These are phyloP conservation scores for Nycticryphes semicollaris DNA, from an alignment of 2,113 vertebrate species.

Conservation along the genomic window DNA sequence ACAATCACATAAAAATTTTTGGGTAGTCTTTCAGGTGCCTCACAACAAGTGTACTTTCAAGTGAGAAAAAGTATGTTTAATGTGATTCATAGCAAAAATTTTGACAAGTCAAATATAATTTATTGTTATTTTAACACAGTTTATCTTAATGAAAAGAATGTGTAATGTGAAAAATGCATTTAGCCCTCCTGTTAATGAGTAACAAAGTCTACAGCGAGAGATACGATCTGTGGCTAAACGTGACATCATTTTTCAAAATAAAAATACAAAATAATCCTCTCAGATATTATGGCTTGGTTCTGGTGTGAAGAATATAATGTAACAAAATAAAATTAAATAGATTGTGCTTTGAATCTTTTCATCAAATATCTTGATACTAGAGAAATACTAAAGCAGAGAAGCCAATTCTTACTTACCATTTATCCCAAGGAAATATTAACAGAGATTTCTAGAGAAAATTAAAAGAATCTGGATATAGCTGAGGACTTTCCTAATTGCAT, in stretches of 20 bases:
- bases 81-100: background rate
- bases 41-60: background rate
- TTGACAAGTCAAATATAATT: background rate
- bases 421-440: background rate
- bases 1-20: background rate
- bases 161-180: background rate
- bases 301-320: background rate
- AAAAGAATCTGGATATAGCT: background rate
- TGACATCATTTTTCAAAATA: background rate
- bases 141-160: background rate
- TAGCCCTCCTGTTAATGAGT: background rate
- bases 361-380: rapidly evolving
- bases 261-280: background rate
- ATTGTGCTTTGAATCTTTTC: background rate
- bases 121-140: background rate
- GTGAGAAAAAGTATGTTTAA: background rate
- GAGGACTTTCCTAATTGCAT: background rate
- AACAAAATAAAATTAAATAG: background rate
- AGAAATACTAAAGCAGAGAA: background rate
- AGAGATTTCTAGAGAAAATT: background rate
- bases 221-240: background rate
- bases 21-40: background rate
- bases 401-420: background rate
- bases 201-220: background rate
- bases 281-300: background rate